Evolutionary conservation across 2,888 invertebrate genomes (phyloP).

Genomic region (Julus scanicus): DNA sequence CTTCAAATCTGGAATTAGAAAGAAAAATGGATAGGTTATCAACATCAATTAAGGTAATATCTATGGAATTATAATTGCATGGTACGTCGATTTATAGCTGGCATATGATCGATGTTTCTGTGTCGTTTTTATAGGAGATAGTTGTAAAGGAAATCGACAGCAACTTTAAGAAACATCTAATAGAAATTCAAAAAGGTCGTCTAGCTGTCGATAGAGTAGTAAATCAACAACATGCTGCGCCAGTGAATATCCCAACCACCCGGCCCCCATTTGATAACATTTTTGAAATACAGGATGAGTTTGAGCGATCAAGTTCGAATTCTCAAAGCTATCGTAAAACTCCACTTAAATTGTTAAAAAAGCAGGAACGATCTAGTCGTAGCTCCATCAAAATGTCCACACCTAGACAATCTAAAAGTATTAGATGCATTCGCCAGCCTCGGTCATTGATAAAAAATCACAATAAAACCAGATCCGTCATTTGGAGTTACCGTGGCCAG

Average conservation of each 20-base stretch:
- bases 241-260: background rate
- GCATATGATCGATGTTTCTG: background rate
- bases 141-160: background rate
- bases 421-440: background rate
- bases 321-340: background rate
- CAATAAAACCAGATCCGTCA: background rate
- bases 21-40: background rate
- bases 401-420: background rate
- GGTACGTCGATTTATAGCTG: background rate
- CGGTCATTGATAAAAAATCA: background rate
- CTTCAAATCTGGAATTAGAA: background rate
- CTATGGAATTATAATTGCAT: background rate
- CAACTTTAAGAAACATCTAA: background rate
- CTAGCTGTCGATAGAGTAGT: background rate
- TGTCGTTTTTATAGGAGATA: background rate
- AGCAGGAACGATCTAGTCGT: background rate
- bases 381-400: background rate
- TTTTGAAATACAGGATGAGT: background rate
- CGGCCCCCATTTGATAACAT: background rate
- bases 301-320: background rate
- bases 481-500: constrained; percentile 41
- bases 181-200: background rate
- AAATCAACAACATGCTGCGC: background rate
- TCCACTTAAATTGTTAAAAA: background rate
- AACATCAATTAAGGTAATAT: background rate